Evolutionary conservation across 2,888 invertebrate genomes (phyloP), one percentile per base, ranked within the genome.

Genomic region (Lasioglossum malachurum): DNA sequence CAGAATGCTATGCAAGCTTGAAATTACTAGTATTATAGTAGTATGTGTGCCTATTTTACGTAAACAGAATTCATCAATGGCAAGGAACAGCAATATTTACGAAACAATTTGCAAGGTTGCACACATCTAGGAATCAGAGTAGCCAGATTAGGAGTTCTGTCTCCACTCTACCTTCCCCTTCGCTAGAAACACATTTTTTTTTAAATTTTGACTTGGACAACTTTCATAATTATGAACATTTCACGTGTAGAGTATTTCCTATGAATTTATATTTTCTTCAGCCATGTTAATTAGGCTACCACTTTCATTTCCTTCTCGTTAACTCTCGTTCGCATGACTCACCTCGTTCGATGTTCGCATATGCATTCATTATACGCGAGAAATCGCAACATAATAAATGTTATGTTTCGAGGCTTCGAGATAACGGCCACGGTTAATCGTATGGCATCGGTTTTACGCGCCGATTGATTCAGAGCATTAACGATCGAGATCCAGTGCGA

Each of bases 391-490:
- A 60, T 71, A 77, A 82, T 60, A 38, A 69, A 41, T 35, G 46
- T 85, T 86, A 81, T 81, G 69, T 53, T 49, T 38, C 35, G 74
- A 74, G 64, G 46, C 23, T 49, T 31, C 23, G 38, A 38, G 75
- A 86, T 85, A 85, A 41, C 80, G 38, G 4, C 44, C 16, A n/a
- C 53, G 4, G 49, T 41, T 75, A 80, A 80, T 86, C 72, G 64
- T 14, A 35, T 84, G 78, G 75, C 80, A 72, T 78, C 78, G 81
- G 57, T 81, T 81, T 78, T 75, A 78, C 35, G 57, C 46, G 71
- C 35, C 53, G 53, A 82, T 82, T 64, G 46, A 80, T 23, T 77
- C 60, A 38, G 31, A 2, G 38, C n/a, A 14, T 16, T 38, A 19
- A 71, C 16, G 71, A 85, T 85, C 44, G 53, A 77, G 57, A 78